Evolutionary conservation across 1,140 invertebrate genomes (phyloP).

Genomic region (Carposina sasakii): DNA sequence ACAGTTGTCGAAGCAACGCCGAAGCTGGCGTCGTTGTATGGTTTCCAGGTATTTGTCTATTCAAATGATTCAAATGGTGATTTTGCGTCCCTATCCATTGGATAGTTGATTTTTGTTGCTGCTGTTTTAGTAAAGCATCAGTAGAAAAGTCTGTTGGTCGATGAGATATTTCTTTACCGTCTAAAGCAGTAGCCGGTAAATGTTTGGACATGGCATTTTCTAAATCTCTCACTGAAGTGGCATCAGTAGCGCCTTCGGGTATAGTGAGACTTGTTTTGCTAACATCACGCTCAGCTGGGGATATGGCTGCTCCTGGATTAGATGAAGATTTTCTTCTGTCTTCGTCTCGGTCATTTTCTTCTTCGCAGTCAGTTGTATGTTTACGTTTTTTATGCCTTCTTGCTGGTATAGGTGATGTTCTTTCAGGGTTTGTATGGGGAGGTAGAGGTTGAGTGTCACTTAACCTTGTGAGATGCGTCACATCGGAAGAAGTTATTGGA

Average conservation of each 20-base stretch:
- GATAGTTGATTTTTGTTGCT: constrained; percentile 89
- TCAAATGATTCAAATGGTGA: constrained; percentile 76
- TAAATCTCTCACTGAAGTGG: constrained; percentile 88
- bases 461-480: constrained; percentile 59
- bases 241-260: constrained; percentile 57
- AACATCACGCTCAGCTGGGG: constrained; percentile 54
- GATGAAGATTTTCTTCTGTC: constrained; percentile 75
- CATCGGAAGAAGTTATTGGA: constrained; percentile 53
- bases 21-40: constrained; percentile 81
- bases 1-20: constrained; percentile 89
- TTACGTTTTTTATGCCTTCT: constrained; percentile 67
- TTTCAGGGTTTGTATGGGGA: constrained; percentile 54
- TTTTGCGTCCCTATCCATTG: constrained; percentile 93
- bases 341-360: constrained; percentile 58
- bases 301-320: constrained; percentile 52
- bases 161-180: constrained; percentile 76
- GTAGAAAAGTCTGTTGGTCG: constrained; percentile 90
- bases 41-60: constrained; percentile 75
- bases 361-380: constrained; percentile 60
- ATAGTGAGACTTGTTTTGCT: constrained; percentile 57
- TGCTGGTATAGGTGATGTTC: constrained; percentile 64
- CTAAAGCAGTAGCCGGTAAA: constrained; percentile 78
- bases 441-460: constrained; percentile 63
- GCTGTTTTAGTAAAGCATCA: constrained; percentile 86
- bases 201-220: constrained; percentile 98